Evolutionary conservation across 2,113 vertebrate genomes (phyloP), one percentile per base, ranked within the genome.

Genomic region (Zeus faber): DNA sequence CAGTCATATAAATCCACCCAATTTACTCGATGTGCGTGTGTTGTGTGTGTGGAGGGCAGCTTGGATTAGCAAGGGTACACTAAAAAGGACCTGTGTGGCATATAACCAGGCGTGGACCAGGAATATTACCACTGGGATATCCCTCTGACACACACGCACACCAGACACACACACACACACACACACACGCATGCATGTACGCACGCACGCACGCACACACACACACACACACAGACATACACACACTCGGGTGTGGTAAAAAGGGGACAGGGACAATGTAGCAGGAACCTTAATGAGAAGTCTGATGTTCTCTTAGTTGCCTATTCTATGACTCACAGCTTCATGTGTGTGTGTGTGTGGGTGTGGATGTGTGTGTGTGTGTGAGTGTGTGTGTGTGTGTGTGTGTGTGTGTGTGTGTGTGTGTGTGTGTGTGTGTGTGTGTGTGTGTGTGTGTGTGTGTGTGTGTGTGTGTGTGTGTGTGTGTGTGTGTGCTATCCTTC

Each of bases 31-130:
- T 6, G 33, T 1, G 13, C n/a, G 33, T n/a, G 33, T 9, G 9
- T 9, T 41, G 40, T 41, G 40, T 20, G 41, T 44, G 20, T 21
- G 41, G 18, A 18, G 20, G 22, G 3, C 23, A 10, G 5, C 7
- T 26, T 3, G 24, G 23, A 16, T 52, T 2, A 61, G 57, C 60
- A 2, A 22, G 66, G 65, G 80, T 58, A 58, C 70, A 51, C 53
- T 79, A 70, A 82, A 81, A 44, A 70, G 71, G 66, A 71, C 82
- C 75, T 60, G 23, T 69, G 80, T 82, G 75, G 75, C 59, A 73
- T 71, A 82, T 76, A 80, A 79, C 61, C 66, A 72, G 68, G 18
- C 72, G 27, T 51, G 61, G 64, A 72, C 61, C 24, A 29, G 52
- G 44, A 70, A 71, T 59, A 65, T 67, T 65, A 71, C 74, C 58